A percentile compares a stretch with the other conserved stretches of the same genome.
These are phyloP conservation scores for Pediacus dermestoides DNA, from an alignment of 2,888 invertebrate genomes.

Conservation along the genomic window DNA sequence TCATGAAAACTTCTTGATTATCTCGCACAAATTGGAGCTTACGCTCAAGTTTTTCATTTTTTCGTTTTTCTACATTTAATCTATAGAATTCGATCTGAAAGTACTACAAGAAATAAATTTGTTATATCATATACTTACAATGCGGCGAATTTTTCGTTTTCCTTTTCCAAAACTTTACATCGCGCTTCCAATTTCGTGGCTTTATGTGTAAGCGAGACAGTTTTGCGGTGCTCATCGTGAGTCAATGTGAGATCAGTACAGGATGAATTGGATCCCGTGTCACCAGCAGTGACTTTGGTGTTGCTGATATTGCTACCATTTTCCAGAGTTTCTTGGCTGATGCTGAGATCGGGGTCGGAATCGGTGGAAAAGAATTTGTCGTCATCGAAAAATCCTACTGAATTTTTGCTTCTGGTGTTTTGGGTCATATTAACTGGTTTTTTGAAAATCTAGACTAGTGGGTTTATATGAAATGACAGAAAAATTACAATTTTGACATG, in stretches of 20 bases:
- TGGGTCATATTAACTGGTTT: too few species aligned
- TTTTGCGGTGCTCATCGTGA: background rate
- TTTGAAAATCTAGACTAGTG: too few species aligned
- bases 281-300: background rate
- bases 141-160: constrained; percentile 28
- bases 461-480: too few species aligned
- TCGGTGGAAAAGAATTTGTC: too few species aligned
- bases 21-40: constrained; percentile 42
- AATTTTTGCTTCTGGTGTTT: background rate
- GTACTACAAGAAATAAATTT: background rate
- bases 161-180: constrained; percentile 29
- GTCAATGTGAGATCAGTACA: constrained; percentile 1
- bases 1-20: constrained; percentile 41
- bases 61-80: constrained; percentile 32
- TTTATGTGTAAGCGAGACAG: background rate
- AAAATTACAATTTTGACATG: too few species aligned
- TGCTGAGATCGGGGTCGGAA: too few species aligned
- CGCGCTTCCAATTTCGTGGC: constrained; percentile 27
- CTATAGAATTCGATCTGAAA: constrained; percentile 21
- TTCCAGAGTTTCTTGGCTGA: too few species aligned
- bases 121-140: background rate
- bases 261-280: background rate
- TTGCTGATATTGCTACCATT: too few species aligned
- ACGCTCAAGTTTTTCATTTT: constrained; percentile 35
- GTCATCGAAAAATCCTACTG: background rate